These are phyloP conservation scores for Sebastes elongatus DNA, from an alignment of 2,797 vertebrate genomes.

Conservation along the genomic window DNA sequence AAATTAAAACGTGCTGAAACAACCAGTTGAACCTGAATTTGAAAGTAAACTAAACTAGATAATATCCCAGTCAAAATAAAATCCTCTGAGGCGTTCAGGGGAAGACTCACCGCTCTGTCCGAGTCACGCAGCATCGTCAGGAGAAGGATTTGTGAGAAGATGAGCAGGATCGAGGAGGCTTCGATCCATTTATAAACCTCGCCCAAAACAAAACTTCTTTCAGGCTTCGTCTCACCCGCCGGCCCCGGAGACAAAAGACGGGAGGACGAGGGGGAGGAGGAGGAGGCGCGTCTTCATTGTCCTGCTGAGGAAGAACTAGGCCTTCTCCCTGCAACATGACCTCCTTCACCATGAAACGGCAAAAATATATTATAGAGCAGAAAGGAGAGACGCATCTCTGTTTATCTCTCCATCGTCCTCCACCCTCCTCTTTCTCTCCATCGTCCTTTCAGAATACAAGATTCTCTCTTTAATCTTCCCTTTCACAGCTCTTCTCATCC, in stretches of 20 bases:
- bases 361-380: constrained; percentile 6
- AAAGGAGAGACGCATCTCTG: constrained; percentile 44
- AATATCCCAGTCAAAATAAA: neutral
- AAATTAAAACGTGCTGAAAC: neutral
- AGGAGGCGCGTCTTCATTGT: constrained; percentile 50
- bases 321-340: constrained; percentile 42
- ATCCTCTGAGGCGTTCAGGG: neutral
- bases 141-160: constrained; percentile 26
- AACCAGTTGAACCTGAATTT: neutral
- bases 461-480: neutral
- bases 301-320: constrained; percentile 45
- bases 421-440: constrained; percentile 22
- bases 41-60: neutral
- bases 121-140: constrained; percentile 30
- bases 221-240: constrained; percentile 35
- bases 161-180: constrained; percentile 28
- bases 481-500: neutral
- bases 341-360: constrained; percentile 54
- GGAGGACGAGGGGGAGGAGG: neutral
- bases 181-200: constrained; percentile 75
- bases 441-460: neutral
- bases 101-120: constrained; percentile 66
- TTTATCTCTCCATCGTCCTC: constrained; percentile 47
- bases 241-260: constrained; percentile 50
- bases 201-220: constrained; percentile 52